phyloP scores from a whole-genome alignment of 2,113 vertebrate genomes.

The Thomomys bottae region DNA sequence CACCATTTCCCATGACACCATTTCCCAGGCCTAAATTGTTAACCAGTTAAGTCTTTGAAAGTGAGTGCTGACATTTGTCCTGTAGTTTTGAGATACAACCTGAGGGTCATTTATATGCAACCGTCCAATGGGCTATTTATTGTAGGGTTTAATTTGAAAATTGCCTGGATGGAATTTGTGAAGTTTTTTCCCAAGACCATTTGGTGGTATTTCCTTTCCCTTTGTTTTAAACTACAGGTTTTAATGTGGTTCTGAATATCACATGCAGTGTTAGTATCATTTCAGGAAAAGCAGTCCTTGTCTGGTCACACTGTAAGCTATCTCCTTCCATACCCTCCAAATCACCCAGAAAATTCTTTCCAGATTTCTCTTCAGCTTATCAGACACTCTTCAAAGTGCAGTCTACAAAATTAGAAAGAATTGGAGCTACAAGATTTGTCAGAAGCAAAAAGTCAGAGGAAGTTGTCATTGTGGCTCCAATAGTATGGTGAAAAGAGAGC shows the following conservation, averaged over 20 bases:
- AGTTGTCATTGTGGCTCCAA: neutral
- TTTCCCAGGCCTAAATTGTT: conserved; percentile 69
- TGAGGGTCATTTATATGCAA: conserved; percentile 74
- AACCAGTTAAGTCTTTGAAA: conserved; percentile 73
- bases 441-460: neutral
- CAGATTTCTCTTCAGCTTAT: neutral
- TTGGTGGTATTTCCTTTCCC: conserved; percentile 66
- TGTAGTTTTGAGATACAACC: conserved; percentile 64
- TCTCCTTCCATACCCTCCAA: neutral
- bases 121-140: conserved; percentile 65
- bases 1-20: conserved; percentile 31
- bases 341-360: neutral
- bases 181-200: conserved; percentile 67
- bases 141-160: conserved; percentile 79
- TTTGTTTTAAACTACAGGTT: conserved; percentile 60
- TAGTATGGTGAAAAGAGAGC: neutral
- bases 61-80: conserved; percentile 75
- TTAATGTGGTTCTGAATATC: neutral
- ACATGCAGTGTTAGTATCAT: conserved; percentile 57
- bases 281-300: conserved; percentile 62
- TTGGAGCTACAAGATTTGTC: neutral
- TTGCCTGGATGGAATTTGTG: conserved; percentile 50
- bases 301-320: conserved; percentile 28
- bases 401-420: neutral
- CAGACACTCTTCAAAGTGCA: conserved; percentile 2